Conservation (phyloP, 2,113 vertebrate species). For the Ovis canadensis region DNA sequence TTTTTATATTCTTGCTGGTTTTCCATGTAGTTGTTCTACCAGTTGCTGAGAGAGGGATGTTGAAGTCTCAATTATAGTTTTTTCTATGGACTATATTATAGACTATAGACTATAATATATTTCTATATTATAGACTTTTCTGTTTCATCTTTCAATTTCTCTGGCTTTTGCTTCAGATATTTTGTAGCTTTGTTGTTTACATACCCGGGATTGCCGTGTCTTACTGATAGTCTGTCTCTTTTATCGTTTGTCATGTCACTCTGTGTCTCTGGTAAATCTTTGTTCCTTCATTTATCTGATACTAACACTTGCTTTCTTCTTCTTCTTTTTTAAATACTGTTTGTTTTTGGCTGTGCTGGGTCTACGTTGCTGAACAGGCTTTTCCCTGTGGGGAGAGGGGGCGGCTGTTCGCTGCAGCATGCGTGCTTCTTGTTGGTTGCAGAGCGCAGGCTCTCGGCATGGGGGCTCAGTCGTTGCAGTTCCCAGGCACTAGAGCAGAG, state of each 20-base stretch:
- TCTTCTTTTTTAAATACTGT: not conserved
- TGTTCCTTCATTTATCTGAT: not conserved
- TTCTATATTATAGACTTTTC: not conserved
- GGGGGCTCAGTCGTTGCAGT: not conserved
- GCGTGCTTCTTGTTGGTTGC: not conserved
- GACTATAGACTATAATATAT: no score
- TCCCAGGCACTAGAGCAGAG: not conserved
- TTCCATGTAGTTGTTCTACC: not conserved
- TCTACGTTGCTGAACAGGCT: not conserved
- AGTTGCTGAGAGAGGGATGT: not conserved
- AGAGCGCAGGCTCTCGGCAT: not conserved
- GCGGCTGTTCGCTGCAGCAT: rapidly evolving
- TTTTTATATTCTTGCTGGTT: not conserved
- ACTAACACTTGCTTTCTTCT: not conserved
- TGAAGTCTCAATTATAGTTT: not conserved
- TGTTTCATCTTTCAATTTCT: not conserved
- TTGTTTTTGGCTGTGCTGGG: not conserved
- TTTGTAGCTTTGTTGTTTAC: not conserved
- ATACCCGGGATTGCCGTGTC: not conserved
- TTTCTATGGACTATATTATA: no score
- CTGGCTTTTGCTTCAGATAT: not conserved
- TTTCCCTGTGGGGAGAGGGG: not conserved
- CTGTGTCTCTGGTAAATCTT: not conserved
- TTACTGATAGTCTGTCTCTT: not conserved
- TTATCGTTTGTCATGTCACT: not conserved